Conservation (phyloP, 2,888 invertebrate species). For the Chymomyza amoena region DNA sequence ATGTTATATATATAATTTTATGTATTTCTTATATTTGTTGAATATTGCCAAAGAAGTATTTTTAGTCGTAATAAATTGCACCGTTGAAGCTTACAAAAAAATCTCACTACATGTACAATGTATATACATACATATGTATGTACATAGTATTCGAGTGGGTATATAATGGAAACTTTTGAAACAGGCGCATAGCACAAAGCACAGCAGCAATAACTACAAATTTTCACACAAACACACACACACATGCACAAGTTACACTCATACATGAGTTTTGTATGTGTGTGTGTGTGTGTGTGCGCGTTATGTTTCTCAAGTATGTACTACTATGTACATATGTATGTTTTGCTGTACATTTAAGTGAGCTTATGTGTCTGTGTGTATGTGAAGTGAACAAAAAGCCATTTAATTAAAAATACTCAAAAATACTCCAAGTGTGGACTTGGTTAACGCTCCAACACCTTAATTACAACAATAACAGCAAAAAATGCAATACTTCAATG, state of each 20-base stretch:
- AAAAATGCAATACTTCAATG: neutral
- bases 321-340: neutral
- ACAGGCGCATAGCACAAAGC: neutral
- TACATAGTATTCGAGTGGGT: neutral
- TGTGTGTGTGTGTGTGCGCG: neutral
- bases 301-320: neutral
- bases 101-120: too few relatives aligned
- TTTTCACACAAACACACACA: constrained; percentile 11
- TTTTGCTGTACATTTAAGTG: neutral
- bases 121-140: too few relatives aligned
- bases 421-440: neutral
- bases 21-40: constrained; percentile 6
- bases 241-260: constrained; percentile 1
- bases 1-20: neutral
- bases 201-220: neutral
- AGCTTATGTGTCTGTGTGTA: neutral
- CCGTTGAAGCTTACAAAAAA: neutral
- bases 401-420: neutral
- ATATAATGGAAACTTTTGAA: neutral
- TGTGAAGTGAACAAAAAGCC: neutral
- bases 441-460: neutral
- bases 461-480: too few relatives aligned
- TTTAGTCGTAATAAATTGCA: constrained; percentile 45
- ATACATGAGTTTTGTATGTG: neutral
- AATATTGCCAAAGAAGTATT: constrained; percentile 59